These are phyloP conservation scores for Haliclona indistincta DNA, from an alignment of 37 sponge, comb jelly and placozoan genomes.

Conservation along the genomic window DNA sequence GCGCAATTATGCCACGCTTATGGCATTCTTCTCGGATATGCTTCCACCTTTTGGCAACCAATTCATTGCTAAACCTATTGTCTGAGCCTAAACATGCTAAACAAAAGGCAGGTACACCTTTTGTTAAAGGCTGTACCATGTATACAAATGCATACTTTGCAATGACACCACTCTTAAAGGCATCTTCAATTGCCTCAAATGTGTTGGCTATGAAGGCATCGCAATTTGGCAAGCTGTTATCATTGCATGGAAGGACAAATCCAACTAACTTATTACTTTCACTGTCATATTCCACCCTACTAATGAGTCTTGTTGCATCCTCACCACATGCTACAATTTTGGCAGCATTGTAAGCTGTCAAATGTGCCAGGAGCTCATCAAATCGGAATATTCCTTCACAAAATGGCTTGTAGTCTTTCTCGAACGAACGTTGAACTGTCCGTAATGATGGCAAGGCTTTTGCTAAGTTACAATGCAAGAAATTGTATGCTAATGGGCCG, in stretches of 20 bases:
- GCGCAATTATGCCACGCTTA: conserved; percentile 26
- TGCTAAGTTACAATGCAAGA: too few species aligned
- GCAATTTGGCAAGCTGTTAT: conserved; percentile 19
- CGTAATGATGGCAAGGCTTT: not conserved
- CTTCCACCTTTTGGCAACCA: conserved; percentile 37
- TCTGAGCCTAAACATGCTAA: conserved; percentile 48
- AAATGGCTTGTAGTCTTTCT: conserved; percentile 19
- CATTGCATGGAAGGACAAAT: conserved; percentile 23
- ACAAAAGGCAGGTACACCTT: conserved; percentile 32
- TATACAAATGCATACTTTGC: too few species aligned
- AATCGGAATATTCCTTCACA: conserved; percentile 32
- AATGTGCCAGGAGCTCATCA: conserved; percentile 31
- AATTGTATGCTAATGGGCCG: too few species aligned
- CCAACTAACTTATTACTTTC: too few species aligned
- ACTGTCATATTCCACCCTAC: conserved; percentile 54
- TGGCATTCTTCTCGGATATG: conserved; percentile 36
- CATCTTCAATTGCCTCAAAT: conserved; percentile 35
- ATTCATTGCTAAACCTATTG: conserved; percentile 32
- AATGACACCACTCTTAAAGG: conserved; percentile 10
- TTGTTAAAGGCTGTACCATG: conserved; percentile 41
- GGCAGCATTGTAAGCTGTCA: conserved; percentile 29
- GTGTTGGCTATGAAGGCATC: conserved; percentile 37
- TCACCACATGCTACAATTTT: conserved; percentile 42
- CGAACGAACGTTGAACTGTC: conserved; percentile 22
- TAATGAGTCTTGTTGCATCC: conserved; percentile 48